phyloP scores from a whole-genome alignment of 2,113 vertebrate species.

The Chlorodrepanis virens region DNA sequence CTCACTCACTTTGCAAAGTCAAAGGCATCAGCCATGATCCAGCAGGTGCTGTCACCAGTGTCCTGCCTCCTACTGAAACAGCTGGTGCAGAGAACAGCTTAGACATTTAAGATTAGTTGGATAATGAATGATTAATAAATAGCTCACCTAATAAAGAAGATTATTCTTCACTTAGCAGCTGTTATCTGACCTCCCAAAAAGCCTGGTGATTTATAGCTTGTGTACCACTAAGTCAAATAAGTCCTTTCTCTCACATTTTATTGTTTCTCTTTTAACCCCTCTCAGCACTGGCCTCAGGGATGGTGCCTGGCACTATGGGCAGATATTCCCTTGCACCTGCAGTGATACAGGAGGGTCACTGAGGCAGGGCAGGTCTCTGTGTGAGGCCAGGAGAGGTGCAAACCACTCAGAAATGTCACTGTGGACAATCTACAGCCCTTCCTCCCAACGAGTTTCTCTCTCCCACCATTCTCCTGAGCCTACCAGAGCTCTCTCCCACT shows the following conservation, averaged over 20 bases:
- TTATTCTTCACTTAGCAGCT: background rate
- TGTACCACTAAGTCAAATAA: background rate
- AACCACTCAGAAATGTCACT: background rate
- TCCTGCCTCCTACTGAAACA: background rate
- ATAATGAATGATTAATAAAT: background rate
- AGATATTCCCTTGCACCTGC: background rate
- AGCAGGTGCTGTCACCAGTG: background rate
- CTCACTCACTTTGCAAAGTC: background rate
- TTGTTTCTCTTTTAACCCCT: background rate
- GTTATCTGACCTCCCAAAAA: background rate
- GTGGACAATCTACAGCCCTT: background rate
- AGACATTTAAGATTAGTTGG: background rate
- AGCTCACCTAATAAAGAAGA: background rate
- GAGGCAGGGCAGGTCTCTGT: background rate
- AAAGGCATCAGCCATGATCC: background rate
- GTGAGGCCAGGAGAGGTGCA: background rate
- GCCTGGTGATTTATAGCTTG: background rate
- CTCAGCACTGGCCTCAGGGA: accelerated
- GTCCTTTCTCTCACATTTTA: background rate
- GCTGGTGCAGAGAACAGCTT: background rate
- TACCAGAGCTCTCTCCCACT: background rate
- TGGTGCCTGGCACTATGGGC: accelerated
- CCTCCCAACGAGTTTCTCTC: background rate
- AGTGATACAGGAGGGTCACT: background rate
- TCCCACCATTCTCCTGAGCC: background rate